These are phyloP conservation scores for Paramormyrops hopkinsi DNA, from an alignment of 2,797 vertebrate genomes.

Conservation along the genomic window DNA sequence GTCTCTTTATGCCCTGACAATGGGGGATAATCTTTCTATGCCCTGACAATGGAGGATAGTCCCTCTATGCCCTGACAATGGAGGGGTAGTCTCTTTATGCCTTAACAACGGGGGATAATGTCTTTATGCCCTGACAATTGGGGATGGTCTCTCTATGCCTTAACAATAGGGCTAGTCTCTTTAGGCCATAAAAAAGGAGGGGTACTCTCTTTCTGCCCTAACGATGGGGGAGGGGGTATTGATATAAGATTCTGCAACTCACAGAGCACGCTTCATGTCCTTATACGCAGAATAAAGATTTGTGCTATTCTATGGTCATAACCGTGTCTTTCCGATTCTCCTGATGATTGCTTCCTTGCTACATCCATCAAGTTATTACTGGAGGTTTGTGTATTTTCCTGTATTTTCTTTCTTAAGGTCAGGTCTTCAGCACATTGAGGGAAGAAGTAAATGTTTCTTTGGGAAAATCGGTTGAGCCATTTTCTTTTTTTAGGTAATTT, in stretches of 20 bases:
- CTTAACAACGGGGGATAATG: not conserved
- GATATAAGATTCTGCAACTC: not conserved
- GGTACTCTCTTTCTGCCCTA: not conserved
- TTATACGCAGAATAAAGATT: not conserved
- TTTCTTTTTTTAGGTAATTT: not conserved
- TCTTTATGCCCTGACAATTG: not conserved
- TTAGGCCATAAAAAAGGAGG: not conserved
- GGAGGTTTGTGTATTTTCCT: not conserved
- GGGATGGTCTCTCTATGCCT: not conserved
- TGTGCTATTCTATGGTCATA: not conserved
- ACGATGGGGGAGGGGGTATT: not conserved
- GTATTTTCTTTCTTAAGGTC: not conserved
- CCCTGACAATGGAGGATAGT: not conserved
- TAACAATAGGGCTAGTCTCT: not conserved
- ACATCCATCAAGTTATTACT: not conserved
- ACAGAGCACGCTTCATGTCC: not conserved
- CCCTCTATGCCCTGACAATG: not conserved
- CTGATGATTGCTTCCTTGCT: not conserved
- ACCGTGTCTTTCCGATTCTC: not conserved
- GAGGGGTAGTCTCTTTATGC: not conserved
- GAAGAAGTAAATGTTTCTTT: not conserved
- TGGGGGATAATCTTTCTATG: not conserved
- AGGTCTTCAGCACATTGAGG: not conserved
- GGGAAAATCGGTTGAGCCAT: not conserved
- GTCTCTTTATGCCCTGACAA: not conserved